Conservation (phyloP, 2,113 vertebrate species). For the Lampris megalopsis region DNA sequence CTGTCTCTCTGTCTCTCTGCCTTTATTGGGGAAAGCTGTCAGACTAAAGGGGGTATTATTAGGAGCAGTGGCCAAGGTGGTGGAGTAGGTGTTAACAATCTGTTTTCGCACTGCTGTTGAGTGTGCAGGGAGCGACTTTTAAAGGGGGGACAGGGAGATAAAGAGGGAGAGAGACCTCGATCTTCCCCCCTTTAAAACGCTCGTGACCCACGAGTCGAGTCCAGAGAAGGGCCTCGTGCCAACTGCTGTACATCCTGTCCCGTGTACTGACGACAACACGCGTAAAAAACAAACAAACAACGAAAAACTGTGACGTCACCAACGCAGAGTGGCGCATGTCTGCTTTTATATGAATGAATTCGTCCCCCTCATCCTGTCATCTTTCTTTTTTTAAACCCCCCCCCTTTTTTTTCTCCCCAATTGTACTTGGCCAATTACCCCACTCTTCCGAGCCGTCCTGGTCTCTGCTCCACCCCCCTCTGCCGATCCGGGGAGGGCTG, state of each 20-base stretch:
- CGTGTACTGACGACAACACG: background rate
- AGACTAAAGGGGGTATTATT: slow-evolving; percentile 58
- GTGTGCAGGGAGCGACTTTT: slow-evolving; percentile 21
- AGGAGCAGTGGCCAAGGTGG: slow-evolving; percentile 55
- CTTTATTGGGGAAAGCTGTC: slow-evolving; percentile 48
- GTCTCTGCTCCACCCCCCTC: too few species aligned
- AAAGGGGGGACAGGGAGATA: background rate
- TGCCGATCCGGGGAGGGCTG: too few species aligned
- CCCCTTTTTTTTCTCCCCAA: too few species aligned
- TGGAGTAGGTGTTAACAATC: slow-evolving; percentile 66
- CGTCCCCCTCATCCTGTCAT: too few species aligned
- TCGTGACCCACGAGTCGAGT: slow-evolving; percentile 5
- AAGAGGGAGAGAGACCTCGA: slow-evolving; percentile 11
- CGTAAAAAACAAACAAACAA: background rate
- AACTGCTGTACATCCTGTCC: background rate
- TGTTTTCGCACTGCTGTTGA: slow-evolving; percentile 69
- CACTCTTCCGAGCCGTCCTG: too few species aligned
- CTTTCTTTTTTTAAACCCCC: too few species aligned
- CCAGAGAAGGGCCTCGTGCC: background rate
- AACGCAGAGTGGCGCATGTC: too few species aligned
- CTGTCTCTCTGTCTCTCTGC: slow-evolving; percentile 46
- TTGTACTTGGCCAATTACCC: too few species aligned
- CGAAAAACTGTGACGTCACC: too few species aligned
- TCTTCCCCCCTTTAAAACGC: slow-evolving; percentile 43
- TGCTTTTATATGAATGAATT: too few species aligned